Evolutionary conservation across 1,140 invertebrate genomes (phyloP), one percentile per base, ranked within the genome.

Genomic region (Platorchestia sp.): DNA sequence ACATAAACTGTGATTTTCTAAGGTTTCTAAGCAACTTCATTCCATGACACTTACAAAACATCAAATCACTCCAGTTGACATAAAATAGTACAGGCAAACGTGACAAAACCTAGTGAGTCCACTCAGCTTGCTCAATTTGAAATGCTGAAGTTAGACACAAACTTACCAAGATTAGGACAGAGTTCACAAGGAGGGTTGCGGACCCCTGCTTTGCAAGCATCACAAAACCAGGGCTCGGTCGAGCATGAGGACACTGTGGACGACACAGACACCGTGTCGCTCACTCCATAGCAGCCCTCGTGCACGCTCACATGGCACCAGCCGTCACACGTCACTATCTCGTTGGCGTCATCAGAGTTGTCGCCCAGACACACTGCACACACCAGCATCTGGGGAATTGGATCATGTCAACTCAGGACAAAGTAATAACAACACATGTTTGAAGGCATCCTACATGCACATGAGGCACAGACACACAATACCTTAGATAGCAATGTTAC

Each of bases 191-290:
- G 98, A 0, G 99, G 99, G 97, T 98, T 98, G 45, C 98, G 98
- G 19, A 99, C 98, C 0, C 99, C 99, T 86, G 99, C 99, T 97
- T 99, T 99, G 96, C 99, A 99, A n/a, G 99, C 98, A 97, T 99
- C 99, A 97, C 99, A 99, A 97, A 99, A 99, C 99, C 99, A 99
- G 0, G 99, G 99, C 96, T 99, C 99, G 0, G 99, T 99, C 75
- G 99, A 99, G 95, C 98, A 98, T 0, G 99, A 98, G 19, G 99
- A 99, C 95, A 98, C 98, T 41, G 98, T 99, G 97, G 98, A 99
- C 1, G 98, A 98, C 95, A 99, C 98, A 97, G 99, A 99, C 45
- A 98, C 98, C 51, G 98, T 98, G 97, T 99, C 99, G 91, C 98
- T 99, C 45, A 99, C 98, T n/a, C 99, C 99, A 97, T 99, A 99